Percentiles rank a stretch among this genome's conserved stretches.
phyloP scores from a whole-genome alignment of 1,140 invertebrate genomes.

The Drosophila kikkawai region DNA sequence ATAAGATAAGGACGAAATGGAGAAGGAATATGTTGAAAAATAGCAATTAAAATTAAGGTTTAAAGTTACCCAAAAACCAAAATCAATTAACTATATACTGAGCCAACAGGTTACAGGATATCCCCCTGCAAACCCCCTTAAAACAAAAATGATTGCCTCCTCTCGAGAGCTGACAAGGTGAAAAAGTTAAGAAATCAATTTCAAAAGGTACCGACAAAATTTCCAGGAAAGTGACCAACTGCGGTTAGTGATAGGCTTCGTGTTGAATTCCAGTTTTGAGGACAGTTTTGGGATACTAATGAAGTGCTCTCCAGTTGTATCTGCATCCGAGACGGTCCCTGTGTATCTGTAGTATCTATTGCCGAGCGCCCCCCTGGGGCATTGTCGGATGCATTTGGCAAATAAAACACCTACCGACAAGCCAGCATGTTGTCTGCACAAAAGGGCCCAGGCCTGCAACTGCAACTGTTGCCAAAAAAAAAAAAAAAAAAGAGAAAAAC shows the following conservation, averaged over 20 bases:
- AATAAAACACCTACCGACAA: slow-evolving; percentile 59
- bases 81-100: too few species aligned
- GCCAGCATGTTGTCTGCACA: slow-evolving; percentile 57
- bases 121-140: too few species aligned
- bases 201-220: slow-evolving; percentile 50
- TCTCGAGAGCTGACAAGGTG: slow-evolving; percentile 12
- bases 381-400: slow-evolving; percentile 52
- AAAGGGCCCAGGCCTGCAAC: slow-evolving; percentile 24
- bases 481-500: neutral
- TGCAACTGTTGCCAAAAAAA: slow-evolving; percentile 53
- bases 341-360: slow-evolving; percentile 23
- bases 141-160: neutral
- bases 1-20: slow-evolving; percentile 13
- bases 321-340: neutral
- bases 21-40: neutral
- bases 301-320: slow-evolving; percentile 63
- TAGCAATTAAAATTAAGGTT: neutral
- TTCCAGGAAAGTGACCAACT: slow-evolving; percentile 78
- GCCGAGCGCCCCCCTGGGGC: slow-evolving; percentile 14
- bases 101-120: neutral
- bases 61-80: too few species aligned
- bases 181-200: slow-evolving; percentile 38
- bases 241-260: slow-evolving; percentile 65
- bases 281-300: slow-evolving; percentile 51
- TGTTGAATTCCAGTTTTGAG: slow-evolving; percentile 2